Percentiles rank a stretch among this genome's conserved stretches.
These are phyloP conservation scores for Onychostoma macrolepis DNA, from an alignment of 2,113 vertebrate species.

Conservation along the genomic window DNA sequence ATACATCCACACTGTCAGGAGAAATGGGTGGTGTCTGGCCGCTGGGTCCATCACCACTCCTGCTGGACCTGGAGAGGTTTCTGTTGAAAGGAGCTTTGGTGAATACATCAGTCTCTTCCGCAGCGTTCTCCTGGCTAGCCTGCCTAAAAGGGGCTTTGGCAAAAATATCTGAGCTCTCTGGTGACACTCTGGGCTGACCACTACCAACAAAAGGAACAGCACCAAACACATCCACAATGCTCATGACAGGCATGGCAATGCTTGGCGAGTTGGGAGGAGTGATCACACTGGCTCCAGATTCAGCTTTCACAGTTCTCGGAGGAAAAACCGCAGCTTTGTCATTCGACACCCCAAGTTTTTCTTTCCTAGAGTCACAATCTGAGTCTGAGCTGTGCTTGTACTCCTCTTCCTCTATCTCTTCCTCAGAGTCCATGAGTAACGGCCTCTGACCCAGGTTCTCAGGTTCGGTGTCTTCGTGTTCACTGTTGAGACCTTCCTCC, in stretches of 20 bases:
- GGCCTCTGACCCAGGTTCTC: slow-evolving; percentile 93
- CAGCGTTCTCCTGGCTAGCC: slow-evolving; percentile 67
- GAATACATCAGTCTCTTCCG: slow-evolving; percentile 92
- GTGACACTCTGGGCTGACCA: slow-evolving; percentile 58
- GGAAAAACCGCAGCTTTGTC: slow-evolving; percentile 6
- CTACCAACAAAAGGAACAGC: slow-evolving; percentile 84
- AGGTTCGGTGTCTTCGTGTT: slow-evolving; percentile 85
- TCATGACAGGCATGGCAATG: slow-evolving; percentile 28
- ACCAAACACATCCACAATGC: slow-evolving; percentile 85
- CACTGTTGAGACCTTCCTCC: slow-evolving; percentile 87
- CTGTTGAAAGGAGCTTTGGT: slow-evolving; percentile 92
- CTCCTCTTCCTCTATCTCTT: slow-evolving; percentile 87
- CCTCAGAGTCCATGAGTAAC: slow-evolving; percentile 95
- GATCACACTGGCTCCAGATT: slow-evolving; percentile 29
- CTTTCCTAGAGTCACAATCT: slow-evolving; percentile 77
- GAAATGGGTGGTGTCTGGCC: slow-evolving; percentile 74
- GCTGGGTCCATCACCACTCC: slow-evolving; percentile 53
- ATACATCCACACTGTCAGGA: slow-evolving; percentile 81
- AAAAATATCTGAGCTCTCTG: slow-evolving; percentile 65
- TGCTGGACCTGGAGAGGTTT: slow-evolving; percentile 77
- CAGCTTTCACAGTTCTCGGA: slow-evolving; percentile 55
- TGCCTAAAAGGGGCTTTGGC: slow-evolving; percentile 68
- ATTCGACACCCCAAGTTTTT: slow-evolving; percentile 54
- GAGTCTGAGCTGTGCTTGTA: slow-evolving; percentile 92
- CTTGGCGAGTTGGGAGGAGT: slow-evolving; percentile 47